These are phyloP conservation scores for Eupeodes luniger DNA, from an alignment of 2,888 invertebrate species.

Conservation along the genomic window DNA sequence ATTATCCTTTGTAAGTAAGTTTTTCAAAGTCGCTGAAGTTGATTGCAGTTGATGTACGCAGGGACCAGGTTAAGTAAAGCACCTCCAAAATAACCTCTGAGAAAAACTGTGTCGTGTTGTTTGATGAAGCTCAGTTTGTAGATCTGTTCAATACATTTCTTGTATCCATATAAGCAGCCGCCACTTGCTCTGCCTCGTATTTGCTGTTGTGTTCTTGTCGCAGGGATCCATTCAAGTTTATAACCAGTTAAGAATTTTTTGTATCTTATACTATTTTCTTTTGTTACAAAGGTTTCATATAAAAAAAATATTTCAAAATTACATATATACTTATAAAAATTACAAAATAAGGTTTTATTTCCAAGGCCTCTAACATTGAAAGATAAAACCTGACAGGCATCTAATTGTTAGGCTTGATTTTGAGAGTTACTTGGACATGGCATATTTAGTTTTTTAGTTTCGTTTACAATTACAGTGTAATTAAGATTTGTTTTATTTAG, in stretches of 20 bases:
- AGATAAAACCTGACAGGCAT: too few relatives aligned
- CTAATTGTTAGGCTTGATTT: too few relatives aligned
- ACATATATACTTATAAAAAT: too few relatives aligned
- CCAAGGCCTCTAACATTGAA: too few relatives aligned
- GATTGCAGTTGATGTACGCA: neutral
- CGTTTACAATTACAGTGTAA: too few relatives aligned
- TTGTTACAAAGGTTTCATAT: too few relatives aligned
- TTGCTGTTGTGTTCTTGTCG: conserved; percentile 6
- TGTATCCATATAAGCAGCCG: conserved; percentile 13
- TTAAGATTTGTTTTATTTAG: too few relatives aligned
- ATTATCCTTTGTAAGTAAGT: neutral
- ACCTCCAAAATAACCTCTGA: conserved; percentile 4
- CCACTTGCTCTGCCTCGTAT: conserved; percentile 3
- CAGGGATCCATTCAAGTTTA: conserved; percentile 13
- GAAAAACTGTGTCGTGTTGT: conserved; percentile 1
- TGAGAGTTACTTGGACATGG: too few relatives aligned
- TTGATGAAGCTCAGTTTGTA: neutral
- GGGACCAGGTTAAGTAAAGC: conserved; percentile 1
- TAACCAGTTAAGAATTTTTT: conserved; percentile 21
- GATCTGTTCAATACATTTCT: neutral
- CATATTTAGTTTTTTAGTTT: too few relatives aligned
- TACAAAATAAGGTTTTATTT: too few relatives aligned
- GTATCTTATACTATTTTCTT: too few relatives aligned
- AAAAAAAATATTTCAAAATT: too few relatives aligned
- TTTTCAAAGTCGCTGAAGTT: conserved; percentile 1